Evolutionary conservation across 2,797 vertebrate species (phyloP).

Genomic region (Enteromius thamalakanensis): DNA sequence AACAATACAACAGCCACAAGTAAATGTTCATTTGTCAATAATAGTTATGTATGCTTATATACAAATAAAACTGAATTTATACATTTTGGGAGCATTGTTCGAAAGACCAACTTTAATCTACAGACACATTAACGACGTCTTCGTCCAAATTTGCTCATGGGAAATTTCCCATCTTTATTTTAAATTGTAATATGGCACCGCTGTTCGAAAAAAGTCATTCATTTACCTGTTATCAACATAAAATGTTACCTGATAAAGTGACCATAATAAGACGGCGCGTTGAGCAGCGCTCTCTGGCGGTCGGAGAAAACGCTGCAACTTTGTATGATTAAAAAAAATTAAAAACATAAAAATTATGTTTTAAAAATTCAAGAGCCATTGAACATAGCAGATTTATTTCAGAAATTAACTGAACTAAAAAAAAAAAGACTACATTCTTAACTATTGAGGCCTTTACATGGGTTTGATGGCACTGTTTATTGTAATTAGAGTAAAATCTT

Average conservation of each 20-base stretch:
- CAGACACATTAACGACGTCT: no score
- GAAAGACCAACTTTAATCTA: not conserved
- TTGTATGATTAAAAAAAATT: no score
- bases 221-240: not conserved
- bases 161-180: not conserved
- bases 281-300: slow-evolving; percentile 16
- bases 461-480: not conserved
- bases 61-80: not conserved
- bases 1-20: not conserved
- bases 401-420: not conserved
- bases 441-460: not conserved
- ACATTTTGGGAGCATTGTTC: not conserved
- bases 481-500: slow-evolving; percentile 21
- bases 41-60: not conserved
- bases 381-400: not conserved
- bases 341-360: no score
- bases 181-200: not conserved
- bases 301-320: not conserved
- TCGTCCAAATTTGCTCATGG: not conserved
- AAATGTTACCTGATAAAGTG: no score
- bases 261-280: not conserved
- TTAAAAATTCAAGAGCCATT: not conserved
- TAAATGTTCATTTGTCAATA: not conserved
- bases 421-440: not conserved
- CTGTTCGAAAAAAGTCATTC: not conserved